Conservation (phyloP, 2,888 invertebrate genomes). For the Brachycybe producta region DNA sequence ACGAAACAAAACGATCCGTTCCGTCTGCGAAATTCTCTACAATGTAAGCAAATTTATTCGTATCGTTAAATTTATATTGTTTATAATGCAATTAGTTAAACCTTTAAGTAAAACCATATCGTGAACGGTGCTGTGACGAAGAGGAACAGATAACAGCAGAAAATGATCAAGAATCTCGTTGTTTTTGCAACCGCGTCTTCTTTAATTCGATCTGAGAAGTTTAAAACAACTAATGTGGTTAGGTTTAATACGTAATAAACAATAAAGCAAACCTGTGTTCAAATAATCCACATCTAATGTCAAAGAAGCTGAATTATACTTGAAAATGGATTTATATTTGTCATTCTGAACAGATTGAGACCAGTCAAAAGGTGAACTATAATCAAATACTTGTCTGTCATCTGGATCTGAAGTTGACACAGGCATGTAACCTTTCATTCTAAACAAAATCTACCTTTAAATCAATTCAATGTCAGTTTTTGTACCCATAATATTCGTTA, state of each 20-base stretch:
- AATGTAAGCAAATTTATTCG: not conserved
- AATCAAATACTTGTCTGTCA: not conserved
- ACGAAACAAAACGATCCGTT: slow-evolving; percentile 15
- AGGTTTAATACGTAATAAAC: too few species aligned
- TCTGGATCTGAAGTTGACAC: not conserved
- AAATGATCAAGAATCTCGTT: too few species aligned
- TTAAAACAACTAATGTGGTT: too few species aligned
- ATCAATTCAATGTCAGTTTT: too few species aligned
- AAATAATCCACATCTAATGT: slow-evolving; percentile 5
- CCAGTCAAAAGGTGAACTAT: not conserved
- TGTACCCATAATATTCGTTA: too few species aligned
- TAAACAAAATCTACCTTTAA: too few species aligned
- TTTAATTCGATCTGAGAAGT: too few species aligned
- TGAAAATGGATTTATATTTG: slow-evolving; percentile 5
- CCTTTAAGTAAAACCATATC: slow-evolving; percentile 12
- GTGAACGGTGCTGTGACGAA: slow-evolving; percentile 6
- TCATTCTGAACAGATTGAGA: not conserved
- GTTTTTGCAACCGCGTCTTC: too few species aligned
- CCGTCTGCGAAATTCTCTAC: slow-evolving; percentile 12
- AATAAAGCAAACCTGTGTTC: not conserved
- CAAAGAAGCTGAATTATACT: not conserved
- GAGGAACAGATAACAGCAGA: slow-evolving; percentile 2
- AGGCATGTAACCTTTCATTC: not conserved
- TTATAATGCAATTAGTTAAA: not conserved
- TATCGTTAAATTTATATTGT: too few species aligned